Base-by-base conservation (phyloP, 2,888 invertebrate genomes). In the Cryptocheilus praepositus region DNA sequence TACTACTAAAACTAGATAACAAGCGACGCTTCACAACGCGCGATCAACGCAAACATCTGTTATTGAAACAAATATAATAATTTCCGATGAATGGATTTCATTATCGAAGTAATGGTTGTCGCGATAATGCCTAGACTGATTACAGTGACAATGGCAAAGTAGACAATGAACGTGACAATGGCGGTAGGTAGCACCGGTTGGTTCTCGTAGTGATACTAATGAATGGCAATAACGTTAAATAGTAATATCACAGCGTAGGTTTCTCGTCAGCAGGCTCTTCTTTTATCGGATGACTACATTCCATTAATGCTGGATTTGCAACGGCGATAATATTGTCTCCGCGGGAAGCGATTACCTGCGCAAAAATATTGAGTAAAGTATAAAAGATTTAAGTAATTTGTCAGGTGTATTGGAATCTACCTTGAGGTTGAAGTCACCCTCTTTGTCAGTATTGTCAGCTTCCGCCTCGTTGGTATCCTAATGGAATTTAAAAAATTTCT, bases 291-390 rank as follows among this genome's bases (percentile, higher is more conserved):
- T 85, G 86, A 78, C 82, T 86, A 78, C 87, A 88, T 74, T 87
- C 87, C 87, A 88, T 88, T 75, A 96, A 89, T 1, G 96, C 96
- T 15, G 96, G 96, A 91, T 96, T 96, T 21, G 96, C 95, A 0
- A 96, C 96, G 0, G 96, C 96, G 80, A 96, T 96, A 84, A 96
- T 96, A 87, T 95, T 95, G 87, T 95, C 95, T 0, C 95, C 96
- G 15, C 95, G 93, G 0, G 95, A 94, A 0, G 96, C 95, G 70
- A 96, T 95, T 72, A 96, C 93, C 90, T 95, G 43, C 57, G 71
- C 57, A 59, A 58, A 66, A 45, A 36, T 7, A 36, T 36, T 11
- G 11, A 2, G 13, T 36, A 11, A 55, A 22, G 21, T 55, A 18
- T 19, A 43, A 43, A 2, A 45, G 8, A 36, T 21, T n/a, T 13